Evolutionary conservation across 2,797 vertebrate genomes (phyloP), one percentile per base, ranked within the genome.

Genomic region (Chromobotia macracanthus): DNA sequence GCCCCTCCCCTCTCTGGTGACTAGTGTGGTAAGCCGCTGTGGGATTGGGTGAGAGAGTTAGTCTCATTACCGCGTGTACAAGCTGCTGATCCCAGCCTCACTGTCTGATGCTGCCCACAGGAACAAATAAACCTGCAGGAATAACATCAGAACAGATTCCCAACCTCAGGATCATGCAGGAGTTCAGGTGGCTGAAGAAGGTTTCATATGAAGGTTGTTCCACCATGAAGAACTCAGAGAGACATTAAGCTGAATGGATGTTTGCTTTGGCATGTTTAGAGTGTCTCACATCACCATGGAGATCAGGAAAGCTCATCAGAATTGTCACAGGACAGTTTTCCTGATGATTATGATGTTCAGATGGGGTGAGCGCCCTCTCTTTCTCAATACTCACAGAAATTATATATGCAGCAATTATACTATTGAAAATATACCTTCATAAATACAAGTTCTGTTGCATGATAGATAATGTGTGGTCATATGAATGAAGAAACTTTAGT

Each of bases 311-410:
- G 60, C 87, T 68, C 86, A 83, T 80, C 38, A 89, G 61, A 91
- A 92, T 70, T 85, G 90, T 28, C 23, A 38, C 2, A 91, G 87
- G 84, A 92, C 89, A 1, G 31, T 88, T n/a, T 87, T 94, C 74
- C 85, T 94, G 70, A 93, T 91, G 0, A 92, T 90, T 86, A 92
- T 92, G 90, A 92, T 94, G 92, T 93, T 94, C 79, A 93, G 91
- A 84, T 93, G 91, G 91, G 93, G 93, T 93, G 84, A 93, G 93
- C 92, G 92, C 91, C 55, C 44, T 48, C 35, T 25, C 31, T 15
- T 25, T 3, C 21, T n/a, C n/a, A n/a, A 19, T 35, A 13, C 5
- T 18, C 28, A 63, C 11, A 31, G 50, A 68, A 51, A n/a, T 50
- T 18, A 41, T 35, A n/a, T n/a, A n/a, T n/a, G n/a, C n/a, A n/a